A percentile compares a stretch with the other conserved stretches of the same genome.
Evolutionary conservation across 2,797 vertebrate genomes (phyloP).

Genomic region (Sparidentex hasta): DNA sequence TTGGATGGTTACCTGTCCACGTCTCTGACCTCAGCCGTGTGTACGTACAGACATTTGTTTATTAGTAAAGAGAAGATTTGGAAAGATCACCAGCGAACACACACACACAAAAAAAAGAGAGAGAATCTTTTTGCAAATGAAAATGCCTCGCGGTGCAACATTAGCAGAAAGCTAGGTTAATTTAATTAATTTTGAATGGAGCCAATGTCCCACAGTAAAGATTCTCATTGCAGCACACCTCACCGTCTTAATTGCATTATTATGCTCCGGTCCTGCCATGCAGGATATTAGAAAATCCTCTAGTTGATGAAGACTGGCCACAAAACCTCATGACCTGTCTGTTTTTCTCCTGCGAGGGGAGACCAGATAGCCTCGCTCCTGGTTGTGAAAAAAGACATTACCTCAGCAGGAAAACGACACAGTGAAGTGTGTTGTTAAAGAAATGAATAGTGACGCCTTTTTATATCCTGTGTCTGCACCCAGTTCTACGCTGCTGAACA

Average conservation of each 20-base stretch:
- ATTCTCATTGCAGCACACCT: slow-evolving; percentile 78
- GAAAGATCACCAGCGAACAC: slow-evolving; percentile 57
- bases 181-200: slow-evolving; percentile 85
- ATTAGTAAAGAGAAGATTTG: slow-evolving; percentile 44
- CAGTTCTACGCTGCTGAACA: slow-evolving; percentile 48
- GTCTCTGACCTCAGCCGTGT: slow-evolving; percentile 8
- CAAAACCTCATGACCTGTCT: slow-evolving; percentile 64
- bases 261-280: slow-evolving; percentile 69
- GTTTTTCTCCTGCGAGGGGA: slow-evolving; percentile 18
- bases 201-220: slow-evolving; percentile 82
- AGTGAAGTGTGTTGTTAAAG: slow-evolving; percentile 50
- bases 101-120: slow-evolving; percentile 41
- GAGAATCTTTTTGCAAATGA: slow-evolving; percentile 73
- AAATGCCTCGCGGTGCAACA: slow-evolving; percentile 74
- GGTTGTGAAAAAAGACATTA: slow-evolving; percentile 35
- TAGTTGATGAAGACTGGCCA: slow-evolving; percentile 68
- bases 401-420: slow-evolving; percentile 46
- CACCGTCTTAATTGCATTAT: slow-evolving; percentile 81
- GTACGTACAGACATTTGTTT: slow-evolving; percentile 36
- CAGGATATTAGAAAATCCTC: slow-evolving; percentile 78
- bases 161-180: slow-evolving; percentile 81
- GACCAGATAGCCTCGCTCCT: slow-evolving; percentile 21
- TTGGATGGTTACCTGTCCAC: slow-evolving; percentile 6
- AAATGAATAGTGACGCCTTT: slow-evolving; percentile 24
- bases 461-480: slow-evolving; percentile 37